phyloP scores from a whole-genome alignment of 2,888 invertebrate genomes.

The Sinotaia quadrata region DNA sequence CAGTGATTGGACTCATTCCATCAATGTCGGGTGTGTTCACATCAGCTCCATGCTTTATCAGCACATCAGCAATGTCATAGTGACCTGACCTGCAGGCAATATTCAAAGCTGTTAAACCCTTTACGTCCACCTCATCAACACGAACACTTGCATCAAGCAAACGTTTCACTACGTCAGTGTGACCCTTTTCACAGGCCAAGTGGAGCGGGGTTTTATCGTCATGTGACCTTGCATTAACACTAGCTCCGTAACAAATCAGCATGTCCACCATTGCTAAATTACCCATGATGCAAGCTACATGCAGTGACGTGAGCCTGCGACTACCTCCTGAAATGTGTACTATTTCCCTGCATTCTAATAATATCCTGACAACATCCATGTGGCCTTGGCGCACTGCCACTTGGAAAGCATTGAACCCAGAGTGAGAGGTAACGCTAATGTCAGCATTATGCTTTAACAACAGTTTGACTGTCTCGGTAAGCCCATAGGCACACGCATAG shows the following conservation, averaged over 20 bases:
- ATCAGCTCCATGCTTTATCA: background rate
- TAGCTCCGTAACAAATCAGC: background rate
- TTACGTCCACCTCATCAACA: background rate
- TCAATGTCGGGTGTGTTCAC: conserved; percentile 2
- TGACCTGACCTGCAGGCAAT: background rate
- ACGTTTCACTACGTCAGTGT: background rate
- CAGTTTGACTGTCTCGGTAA: background rate
- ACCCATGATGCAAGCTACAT: background rate
- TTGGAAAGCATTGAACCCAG: background rate
- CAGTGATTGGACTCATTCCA: no score
- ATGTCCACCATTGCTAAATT: no score
- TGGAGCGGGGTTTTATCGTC: background rate
- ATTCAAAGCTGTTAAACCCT: conserved; percentile 1
- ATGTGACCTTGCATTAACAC: background rate
- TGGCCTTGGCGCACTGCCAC: background rate
- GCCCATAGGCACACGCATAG: background rate
- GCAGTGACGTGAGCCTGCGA: background rate
- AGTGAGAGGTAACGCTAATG: background rate
- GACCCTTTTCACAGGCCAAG: background rate
- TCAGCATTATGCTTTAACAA: background rate
- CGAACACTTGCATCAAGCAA: conserved; percentile 6
- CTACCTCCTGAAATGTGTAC: background rate
- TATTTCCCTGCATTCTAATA: background rate
- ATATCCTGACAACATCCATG: background rate
- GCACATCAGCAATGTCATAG: background rate